These are phyloP conservation scores for Drosophila elegans DNA, from an alignment of 1,140 invertebrate genomes.

Conservation along the genomic window DNA sequence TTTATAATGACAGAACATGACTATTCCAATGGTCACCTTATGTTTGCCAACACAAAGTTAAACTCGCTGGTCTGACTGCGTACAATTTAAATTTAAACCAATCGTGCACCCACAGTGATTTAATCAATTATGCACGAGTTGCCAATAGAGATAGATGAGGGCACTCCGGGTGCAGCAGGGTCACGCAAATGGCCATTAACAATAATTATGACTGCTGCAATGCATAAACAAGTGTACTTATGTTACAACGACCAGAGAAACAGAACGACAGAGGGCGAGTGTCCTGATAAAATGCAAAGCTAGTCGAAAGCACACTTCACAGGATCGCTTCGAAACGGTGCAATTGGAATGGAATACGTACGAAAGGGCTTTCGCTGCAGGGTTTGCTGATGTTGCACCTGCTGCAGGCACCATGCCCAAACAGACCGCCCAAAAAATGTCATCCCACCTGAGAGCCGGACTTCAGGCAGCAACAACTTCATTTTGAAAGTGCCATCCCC, in stretches of 20 bases:
- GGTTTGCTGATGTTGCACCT: conserved; percentile 32
- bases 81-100: background rate
- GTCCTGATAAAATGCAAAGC: conserved; percentile 48
- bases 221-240: conserved; percentile 73
- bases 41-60: background rate
- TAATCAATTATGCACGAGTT: conserved; percentile 21
- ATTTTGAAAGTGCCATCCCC: conserved; percentile 55
- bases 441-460: conserved; percentile 4
- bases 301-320: conserved; percentile 40
- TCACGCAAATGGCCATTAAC: conserved; percentile 68
- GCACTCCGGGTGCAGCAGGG: background rate
- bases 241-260: conserved; percentile 30
- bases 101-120: background rate
- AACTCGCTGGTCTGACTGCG: background rate
- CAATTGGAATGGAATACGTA: conserved; percentile 49
- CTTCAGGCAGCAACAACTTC: conserved; percentile 65
- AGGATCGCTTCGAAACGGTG: conserved; percentile 11
- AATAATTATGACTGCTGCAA: conserved; percentile 80
- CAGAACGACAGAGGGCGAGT: background rate
- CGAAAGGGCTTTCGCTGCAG: conserved; percentile 23
- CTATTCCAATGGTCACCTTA: no score
- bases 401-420: conserved; percentile 33
- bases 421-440: conserved; percentile 37
- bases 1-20: no score
- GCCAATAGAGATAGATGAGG: conserved; percentile 16